A percentile compares a stretch with the other conserved stretches of the same genome.
Conservation (phyloP, 2,888 invertebrate species). For the Lasioglossum vierecki region DNA sequence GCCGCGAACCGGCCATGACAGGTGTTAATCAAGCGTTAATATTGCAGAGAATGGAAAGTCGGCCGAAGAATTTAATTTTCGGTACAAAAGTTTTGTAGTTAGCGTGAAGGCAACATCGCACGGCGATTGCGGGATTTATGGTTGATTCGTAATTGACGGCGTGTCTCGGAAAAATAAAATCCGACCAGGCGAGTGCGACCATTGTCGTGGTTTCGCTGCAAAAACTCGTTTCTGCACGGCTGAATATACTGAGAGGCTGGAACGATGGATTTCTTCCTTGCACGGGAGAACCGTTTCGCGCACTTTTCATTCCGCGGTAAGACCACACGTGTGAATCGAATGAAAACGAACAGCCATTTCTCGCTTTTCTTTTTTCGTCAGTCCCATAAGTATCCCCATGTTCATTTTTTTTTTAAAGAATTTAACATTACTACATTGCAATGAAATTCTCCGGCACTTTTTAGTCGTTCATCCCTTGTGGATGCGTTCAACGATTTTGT, state of each 20-base stretch:
- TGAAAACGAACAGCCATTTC: not conserved
- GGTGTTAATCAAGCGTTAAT: constrained; percentile 45
- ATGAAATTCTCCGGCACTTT: not conserved
- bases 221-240: constrained; percentile 31
- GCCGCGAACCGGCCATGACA: not conserved
- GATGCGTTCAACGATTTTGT: not conserved
- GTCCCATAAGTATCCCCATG: not conserved
- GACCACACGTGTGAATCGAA: not conserved
- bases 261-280: constrained; percentile 27
- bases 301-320: not conserved
- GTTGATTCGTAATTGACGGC: constrained; percentile 44
- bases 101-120: not conserved
- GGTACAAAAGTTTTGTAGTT: not conserved
- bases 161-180: constrained; percentile 40
- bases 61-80: constrained; percentile 33
- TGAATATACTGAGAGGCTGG: constrained; percentile 15
- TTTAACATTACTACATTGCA: not conserved
- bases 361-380: not conserved
- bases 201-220: constrained; percentile 27
- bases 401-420: not conserved
- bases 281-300: not conserved
- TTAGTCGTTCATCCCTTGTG: not conserved
- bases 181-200: constrained; percentile 26
- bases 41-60: not conserved
- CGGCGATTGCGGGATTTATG: constrained; percentile 36